Evolutionary conservation across 1,140 invertebrate species (phyloP), one percentile per base, ranked within the genome.

Genomic region (Bradynema listronoti): DNA sequence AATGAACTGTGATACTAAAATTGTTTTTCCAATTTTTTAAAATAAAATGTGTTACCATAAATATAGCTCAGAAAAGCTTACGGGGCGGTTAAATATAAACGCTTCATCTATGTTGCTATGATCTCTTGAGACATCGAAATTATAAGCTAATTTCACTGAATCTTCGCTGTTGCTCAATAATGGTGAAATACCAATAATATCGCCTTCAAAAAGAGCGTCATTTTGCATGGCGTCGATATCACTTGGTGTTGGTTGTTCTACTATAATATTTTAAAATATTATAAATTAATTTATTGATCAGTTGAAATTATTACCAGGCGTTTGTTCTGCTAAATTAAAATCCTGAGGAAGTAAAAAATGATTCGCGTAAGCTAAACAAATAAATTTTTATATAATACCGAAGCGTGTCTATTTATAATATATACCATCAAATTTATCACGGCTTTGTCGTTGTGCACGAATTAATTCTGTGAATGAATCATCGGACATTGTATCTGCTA

Each of bases 141-240:
- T 6, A 56, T 22, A 22, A 32, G 7, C 14, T 32, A 25, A 16
- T 53, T 53, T 50, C 16, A 51, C 56, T 58, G 42, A 53, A 7
- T 30, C 61, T 14, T 34, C 51, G 32, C 22, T 58, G 25, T 25
- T 25, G 39, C 45, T 41, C 32, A 41, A 56, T 43, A 11, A 46
- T 4, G 32, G 41, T 34, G 54, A 49, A 54, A 59, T 59, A 41
- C 73, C 73, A 30, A 78, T 53, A 19, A 76, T 76, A 55, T 76
- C 73, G 43, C 73, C 73, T 56, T 59, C 74, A 60, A 77, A 77
- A n/a, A 78, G 61, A 32, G 68, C 56, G 5, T 51, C 53, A 41
- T 78, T 78, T 51, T 78, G 68, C 45, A 77, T 71, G 19, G 73
- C 66, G 45, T 78, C 73, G 22, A 77, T 33, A 29, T 78, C 67